Base-by-base conservation (phyloP, 2,888 invertebrate species). In the Caenorhabditis sp. region DNA sequence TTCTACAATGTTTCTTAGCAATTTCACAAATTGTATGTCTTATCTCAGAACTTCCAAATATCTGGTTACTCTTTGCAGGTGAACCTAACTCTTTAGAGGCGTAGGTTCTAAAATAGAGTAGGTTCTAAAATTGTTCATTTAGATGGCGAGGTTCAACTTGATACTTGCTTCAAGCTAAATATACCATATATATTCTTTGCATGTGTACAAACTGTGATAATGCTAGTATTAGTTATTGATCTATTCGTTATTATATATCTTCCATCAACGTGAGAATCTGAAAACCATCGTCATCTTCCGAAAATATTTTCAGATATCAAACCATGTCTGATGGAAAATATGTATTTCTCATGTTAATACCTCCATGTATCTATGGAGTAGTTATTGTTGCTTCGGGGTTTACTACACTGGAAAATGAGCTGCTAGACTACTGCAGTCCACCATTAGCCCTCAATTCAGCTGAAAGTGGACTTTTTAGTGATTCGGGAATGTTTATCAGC, bases 211-310 rank as follows among this genome's bases (percentile, higher is more conserved):
- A 66, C 70, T 17, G 59, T 67, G 4, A 67, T 71, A 5, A 65
- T 71, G 59, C 50, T 71, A 4, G 54, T 67, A 56, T 38, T 71
- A 8, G 63, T 71, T 1, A 59, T 71, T 1, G 70, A 71, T n/a
- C n/a, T 71, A 0, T 67, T 62, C 60, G 56, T 71, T 20, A 71
- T 71, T 10, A 59, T 71, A 1, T 71, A 63, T 56, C 63, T 66
- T 38, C 52, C 70, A 25, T 50, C 60, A 12, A 54, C 59, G 70
- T 71, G 14, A 43, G 50, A 21, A 53, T 38, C 10, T 43, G 5
- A 12, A 2, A 17, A 3, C 17, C 43, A 17, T 2, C n/a, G n/a
- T n/a, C n/a, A n/a, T n/a, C n/a, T n/a, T n/a, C n/a, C n/a, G n/a
- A n/a, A n/a, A n/a, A 43, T 17, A 43, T 43, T 43, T 43, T 17